Evolutionary conservation across 2,888 invertebrate genomes (phyloP).

Genomic region (Orthonychiurus folsomi): DNA sequence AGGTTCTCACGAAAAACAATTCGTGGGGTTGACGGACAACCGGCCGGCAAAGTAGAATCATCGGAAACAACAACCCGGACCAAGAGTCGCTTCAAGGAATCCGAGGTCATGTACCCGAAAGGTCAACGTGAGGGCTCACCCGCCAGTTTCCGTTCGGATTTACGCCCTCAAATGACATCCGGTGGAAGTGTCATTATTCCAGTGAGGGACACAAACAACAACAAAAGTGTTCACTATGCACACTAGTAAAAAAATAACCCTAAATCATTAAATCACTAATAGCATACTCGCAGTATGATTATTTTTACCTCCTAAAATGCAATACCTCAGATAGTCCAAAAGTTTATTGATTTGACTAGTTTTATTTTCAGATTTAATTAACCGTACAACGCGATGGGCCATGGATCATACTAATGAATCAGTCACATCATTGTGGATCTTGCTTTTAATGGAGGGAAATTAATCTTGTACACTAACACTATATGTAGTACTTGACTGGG

Average conservation of each 20-base stretch:
- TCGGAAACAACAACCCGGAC: constrained; percentile 39
- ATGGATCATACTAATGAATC: too few relatives aligned
- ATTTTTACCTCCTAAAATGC: too few relatives aligned
- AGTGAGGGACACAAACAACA: constrained; percentile 38
- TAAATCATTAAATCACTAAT: too few relatives aligned
- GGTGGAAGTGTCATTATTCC: constrained; percentile 39
- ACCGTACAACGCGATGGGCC: too few relatives aligned
- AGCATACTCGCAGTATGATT: too few relatives aligned
- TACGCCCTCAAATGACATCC: constrained; percentile 33
- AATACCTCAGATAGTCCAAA: too few relatives aligned
- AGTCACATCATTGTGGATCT: too few relatives aligned
- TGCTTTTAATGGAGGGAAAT: too few relatives aligned
- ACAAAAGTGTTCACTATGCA: constrained; percentile 26
- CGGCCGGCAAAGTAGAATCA: constrained; percentile 37
- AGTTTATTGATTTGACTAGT: too few relatives aligned
- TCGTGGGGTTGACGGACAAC: constrained; percentile 32
- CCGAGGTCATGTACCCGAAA: constrained; percentile 40
- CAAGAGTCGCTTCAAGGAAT: constrained; percentile 38
- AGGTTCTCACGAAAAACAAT: constrained; percentile 36
- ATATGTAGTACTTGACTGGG: too few relatives aligned
- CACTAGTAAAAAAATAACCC: constrained; percentile 13
- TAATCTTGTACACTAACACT: too few relatives aligned
- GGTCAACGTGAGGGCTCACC: constrained; percentile 35
- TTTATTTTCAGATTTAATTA: too few relatives aligned
- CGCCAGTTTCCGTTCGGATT: constrained; percentile 23